Evolutionary conservation across 2,113 vertebrate species (phyloP), one percentile per base, ranked within the genome.

Genomic region (Spilogale gracilis): DNA sequence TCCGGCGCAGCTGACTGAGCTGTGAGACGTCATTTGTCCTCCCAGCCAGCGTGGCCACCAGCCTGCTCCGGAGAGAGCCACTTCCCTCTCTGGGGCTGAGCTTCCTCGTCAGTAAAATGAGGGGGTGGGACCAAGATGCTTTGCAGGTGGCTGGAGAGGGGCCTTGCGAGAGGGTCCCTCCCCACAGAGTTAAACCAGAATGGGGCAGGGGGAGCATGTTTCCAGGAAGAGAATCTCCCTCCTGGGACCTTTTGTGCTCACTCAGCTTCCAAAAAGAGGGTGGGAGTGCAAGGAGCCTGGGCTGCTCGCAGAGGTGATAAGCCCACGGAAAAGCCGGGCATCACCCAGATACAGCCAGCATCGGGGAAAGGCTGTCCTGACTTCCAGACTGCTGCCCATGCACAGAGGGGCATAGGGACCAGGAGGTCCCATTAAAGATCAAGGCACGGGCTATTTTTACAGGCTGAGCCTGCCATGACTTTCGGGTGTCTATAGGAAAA

Each of bases 81-180:
- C 97, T 98, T 98, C 97, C 94, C 78, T 94, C 78, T 93, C 56
- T n/a, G 67, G 60, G 69, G 48, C 45, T 92, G 14, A 6, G 96
- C 96, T 97, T 97, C 96, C 97, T 97, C 9, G 27, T 58, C 71
- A 9, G 58, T 69, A n/a, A 94, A 85, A 74, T 25, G 38, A 61
- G 67, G 93, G 92, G 95, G 97, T 96, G 97, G 95, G 61, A 95
- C 89, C 61, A 81, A 83, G 43, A 4, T 45, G 21, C 23, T 88
- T n/a, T 50, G n/a, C 0, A 3, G 23, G 60, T 61, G 60, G 21
- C 48, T 50, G 10, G 9, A 84, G 90, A 27, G 6, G 73, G 67
- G 25, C 27, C 87, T 2, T 2, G 9, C 2, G 6, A 61, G 2
- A 21, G 38, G 4, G 43, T 21, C 60, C 32, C 89, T 50, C 48